A percentile compares a stretch with the other conserved stretches of the same genome.
phyloP scores from a whole-genome alignment of 2,113 vertebrate genomes.

The Reinhardtius hippoglossoides region DNA sequence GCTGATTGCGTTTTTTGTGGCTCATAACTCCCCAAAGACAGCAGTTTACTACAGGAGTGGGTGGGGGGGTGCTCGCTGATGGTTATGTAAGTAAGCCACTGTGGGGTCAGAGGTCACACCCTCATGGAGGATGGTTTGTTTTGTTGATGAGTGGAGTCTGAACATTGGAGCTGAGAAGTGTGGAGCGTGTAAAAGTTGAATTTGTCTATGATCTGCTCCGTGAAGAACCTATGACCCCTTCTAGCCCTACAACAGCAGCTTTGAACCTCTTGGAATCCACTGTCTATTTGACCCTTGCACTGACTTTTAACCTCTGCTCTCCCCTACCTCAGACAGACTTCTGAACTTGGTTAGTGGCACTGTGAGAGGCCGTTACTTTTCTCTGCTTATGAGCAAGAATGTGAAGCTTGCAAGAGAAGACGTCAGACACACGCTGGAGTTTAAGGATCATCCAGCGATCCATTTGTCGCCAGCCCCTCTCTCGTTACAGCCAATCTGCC shows the following conservation, averaged over 20 bases:
- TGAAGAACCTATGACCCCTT: neutral
- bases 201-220: neutral
- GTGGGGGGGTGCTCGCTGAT: neutral
- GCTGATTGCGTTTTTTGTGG: constrained; percentile 27
- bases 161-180: neutral
- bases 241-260: constrained; percentile 12
- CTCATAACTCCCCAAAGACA: neutral
- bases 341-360: constrained; percentile 17
- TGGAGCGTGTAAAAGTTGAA: neutral
- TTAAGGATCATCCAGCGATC: neutral
- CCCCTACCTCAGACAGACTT: neutral
- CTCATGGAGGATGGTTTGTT: constrained; percentile 16
- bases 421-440: neutral
- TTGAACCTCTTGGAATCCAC: constrained; percentile 42
- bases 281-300: constrained; percentile 19
- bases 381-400: neutral
- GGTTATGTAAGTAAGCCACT: constrained; percentile 35
- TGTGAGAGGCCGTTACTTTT: constrained; percentile 11
- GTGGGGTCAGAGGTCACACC: constrained; percentile 27
- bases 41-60: neutral
- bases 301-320: constrained; percentile 19
- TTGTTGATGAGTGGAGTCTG: constrained; percentile 11
- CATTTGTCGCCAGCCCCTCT: neutral
- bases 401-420: neutral
- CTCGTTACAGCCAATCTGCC: neutral